Evolutionary conservation across 92 coral and sea anemone species (phyloP).

Genomic region (Paramuricea clavata): DNA sequence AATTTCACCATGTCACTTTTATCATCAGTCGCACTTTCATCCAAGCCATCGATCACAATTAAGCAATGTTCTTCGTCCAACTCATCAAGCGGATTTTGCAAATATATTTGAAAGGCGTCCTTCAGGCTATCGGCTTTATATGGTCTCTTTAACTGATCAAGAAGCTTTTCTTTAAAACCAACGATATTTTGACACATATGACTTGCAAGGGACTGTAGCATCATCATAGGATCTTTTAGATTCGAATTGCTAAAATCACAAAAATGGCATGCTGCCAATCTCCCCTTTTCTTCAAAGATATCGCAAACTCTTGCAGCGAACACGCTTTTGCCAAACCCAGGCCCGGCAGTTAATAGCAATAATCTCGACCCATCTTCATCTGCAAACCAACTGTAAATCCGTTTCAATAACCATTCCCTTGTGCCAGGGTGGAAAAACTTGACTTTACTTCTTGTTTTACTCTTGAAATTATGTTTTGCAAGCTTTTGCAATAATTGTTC

Average conservation of each 20-base stretch:
- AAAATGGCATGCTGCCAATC: constrained; percentile 47
- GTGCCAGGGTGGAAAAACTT: too few species aligned
- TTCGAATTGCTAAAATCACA: constrained; percentile 70
- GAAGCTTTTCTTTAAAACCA: constrained; percentile 66
- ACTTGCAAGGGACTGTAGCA: constrained; percentile 77
- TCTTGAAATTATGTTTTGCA: too few species aligned
- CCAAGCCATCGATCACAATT: constrained; percentile 18
- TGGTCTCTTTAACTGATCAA: constrained; percentile 25
- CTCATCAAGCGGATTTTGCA: not conserved
- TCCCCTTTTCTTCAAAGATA: not conserved
- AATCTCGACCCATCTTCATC: too few species aligned
- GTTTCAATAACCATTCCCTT: too few species aligned
- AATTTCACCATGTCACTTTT: not conserved
- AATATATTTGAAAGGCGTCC: not conserved
- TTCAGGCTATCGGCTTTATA: not conserved
- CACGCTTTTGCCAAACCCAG: constrained; percentile 21
- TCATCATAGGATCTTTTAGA: constrained; percentile 66
- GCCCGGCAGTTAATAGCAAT: too few species aligned
- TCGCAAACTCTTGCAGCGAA: not conserved
- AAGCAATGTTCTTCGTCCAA: not conserved
- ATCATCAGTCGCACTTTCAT: not conserved
- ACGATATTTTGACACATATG: constrained; percentile 66
- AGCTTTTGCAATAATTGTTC: too few species aligned
- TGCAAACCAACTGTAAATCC: too few species aligned
- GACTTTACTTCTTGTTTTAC: too few species aligned